Conservation (phyloP, 1,140 invertebrate species). For the Drosophila grimshawi region DNA sequence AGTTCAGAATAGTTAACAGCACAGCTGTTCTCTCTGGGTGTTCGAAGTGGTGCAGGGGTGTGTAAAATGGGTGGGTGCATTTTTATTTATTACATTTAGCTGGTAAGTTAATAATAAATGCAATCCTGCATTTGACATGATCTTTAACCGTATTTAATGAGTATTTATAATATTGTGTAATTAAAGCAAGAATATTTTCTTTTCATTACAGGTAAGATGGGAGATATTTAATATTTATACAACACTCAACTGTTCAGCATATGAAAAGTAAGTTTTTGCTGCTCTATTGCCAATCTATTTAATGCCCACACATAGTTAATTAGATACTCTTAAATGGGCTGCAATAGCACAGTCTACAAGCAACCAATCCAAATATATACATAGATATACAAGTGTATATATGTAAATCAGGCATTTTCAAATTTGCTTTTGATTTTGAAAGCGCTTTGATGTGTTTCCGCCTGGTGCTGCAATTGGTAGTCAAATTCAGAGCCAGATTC, state of each 20-base stretch:
- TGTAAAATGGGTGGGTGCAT: background rate
- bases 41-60: background rate
- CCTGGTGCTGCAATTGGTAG: constrained; percentile 14
- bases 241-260: background rate
- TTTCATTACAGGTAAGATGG: constrained; percentile 47
- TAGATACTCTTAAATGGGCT: constrained; percentile 12
- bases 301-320: background rate
- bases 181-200: background rate
- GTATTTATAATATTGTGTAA: too few species aligned
- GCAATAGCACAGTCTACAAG: background rate
- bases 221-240: background rate
- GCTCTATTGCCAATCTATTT: background rate
- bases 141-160: too few species aligned
- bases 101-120: background rate
- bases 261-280: constrained; percentile 3
- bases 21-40: constrained; percentile 33
- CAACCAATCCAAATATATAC: constrained; percentile 44
- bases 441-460: constrained; percentile 63
- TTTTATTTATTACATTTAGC: background rate
- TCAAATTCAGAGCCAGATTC: background rate
- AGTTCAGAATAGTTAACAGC: constrained; percentile 1
- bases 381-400: constrained; percentile 33
- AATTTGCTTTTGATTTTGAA: constrained; percentile 62
- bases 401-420: constrained; percentile 65
- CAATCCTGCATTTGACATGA: too few species aligned